Base-by-base conservation (phyloP, 2,888 invertebrate genomes). In the Apamea crenata region DNA sequence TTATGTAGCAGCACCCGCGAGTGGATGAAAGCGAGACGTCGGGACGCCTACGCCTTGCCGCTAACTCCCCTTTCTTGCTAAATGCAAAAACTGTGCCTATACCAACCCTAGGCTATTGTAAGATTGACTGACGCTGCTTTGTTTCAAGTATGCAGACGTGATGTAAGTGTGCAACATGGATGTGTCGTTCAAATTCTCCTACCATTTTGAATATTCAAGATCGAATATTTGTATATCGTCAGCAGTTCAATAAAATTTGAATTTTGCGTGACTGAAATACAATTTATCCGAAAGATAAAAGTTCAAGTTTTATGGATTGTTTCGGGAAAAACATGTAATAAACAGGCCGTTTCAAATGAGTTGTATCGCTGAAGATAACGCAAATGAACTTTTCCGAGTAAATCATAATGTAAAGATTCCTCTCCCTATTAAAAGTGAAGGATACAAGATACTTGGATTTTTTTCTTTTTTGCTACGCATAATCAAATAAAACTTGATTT, bases 401-500 rank as follows among this genome's bases (percentile, higher is more conserved):
- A 92, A 93, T 94, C 92, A 91, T 89, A 92, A 92, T 90, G 90
- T 91, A 91, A 92, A 93, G 92, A 94, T 93, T 94, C 92, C 89
- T 91, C 91, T 93, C 91, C 93, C 93, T 93, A 93, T 95, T 95
- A 94, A 94, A 94, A 94, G 93, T 95, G 94, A 94, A 94, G 93
- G 93, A 94, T 94, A 94, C 92, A 93, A 95, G 93, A 94, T 94
- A 93, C 95, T 94, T 92, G 86, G 91, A 91, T 91, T 93, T 95
- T 93, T 95, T 94, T 25, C 93, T 93, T 94, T 89, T 94, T 95
- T 94, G 93, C 93, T 94, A 92, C 94, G 94, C 92, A 94, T 95
- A 96, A 96, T 96, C 95, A 96, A 96, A 96, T 96, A 96, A 96
- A 96, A 96, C 96, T 96, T 96, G 96, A 96, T 96, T 96, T 96